A percentile compares a stretch with the other conserved stretches of the same genome.
phyloP scores from a whole-genome alignment of 2,797 vertebrate species.

The Xiphorhynchus erythropygius region DNA sequence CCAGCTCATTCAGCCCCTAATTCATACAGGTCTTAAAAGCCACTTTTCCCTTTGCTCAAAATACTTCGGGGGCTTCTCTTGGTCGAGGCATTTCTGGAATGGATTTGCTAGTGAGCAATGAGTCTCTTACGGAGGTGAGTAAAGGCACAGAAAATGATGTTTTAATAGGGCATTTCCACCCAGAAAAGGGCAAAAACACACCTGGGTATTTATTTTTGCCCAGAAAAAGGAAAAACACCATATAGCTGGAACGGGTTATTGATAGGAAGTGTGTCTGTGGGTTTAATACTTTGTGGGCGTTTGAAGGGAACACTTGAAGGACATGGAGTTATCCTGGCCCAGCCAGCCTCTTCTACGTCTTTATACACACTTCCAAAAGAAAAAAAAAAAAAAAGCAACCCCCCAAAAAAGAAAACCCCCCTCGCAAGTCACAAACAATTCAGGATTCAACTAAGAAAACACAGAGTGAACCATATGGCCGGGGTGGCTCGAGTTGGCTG shows the following conservation, averaged over 20 bases:
- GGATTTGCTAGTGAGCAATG: neutral
- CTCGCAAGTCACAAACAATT: slow-evolving; percentile 78
- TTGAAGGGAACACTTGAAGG: neutral
- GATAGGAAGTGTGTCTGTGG: neutral
- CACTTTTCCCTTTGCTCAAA: neutral
- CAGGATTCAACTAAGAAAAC: slow-evolving; percentile 81
- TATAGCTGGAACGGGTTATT: neutral
- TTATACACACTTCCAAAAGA: slow-evolving; percentile 68
- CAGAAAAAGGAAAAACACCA: neutral
- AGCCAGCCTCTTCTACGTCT: slow-evolving; percentile 64
- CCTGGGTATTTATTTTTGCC: neutral
- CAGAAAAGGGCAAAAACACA: neutral
- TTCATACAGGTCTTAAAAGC: slow-evolving; percentile 38
- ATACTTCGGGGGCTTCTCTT: neutral
- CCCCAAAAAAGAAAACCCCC: neutral
- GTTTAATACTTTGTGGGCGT: neutral
- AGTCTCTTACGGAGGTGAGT: rapidly evolving
- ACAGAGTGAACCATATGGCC: slow-evolving; percentile 85
- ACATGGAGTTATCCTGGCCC: neutral
- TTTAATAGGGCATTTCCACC: neutral
- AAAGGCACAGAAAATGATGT: rapidly evolving
- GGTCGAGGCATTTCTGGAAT: neutral
- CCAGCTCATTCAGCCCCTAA: slow-evolving; percentile 2
- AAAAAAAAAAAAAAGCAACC: neutral
- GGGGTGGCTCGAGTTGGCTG: slow-evolving; percentile 81